Base-by-base conservation (phyloP, 2,113 vertebrate genomes). In the Xyrauchen texanus region DNA sequence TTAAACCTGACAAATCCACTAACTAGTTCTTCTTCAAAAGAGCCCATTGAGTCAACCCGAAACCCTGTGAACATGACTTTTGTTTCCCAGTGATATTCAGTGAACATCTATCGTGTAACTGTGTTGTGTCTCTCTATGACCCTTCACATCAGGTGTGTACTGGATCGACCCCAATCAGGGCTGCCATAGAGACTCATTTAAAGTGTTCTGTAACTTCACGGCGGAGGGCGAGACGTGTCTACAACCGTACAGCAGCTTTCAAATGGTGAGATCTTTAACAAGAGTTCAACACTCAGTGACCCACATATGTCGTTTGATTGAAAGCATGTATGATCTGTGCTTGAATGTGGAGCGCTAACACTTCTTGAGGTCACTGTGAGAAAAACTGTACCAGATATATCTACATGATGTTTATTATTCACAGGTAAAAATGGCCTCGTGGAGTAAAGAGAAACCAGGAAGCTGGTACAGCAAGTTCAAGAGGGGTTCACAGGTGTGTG, bases 111-210 rank as follows among this genome's bases (percentile, higher is more conserved):
- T 34, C 3, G 3, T 34, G 21, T 34, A 34, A 34, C 21, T 34
- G 21, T 34, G 21, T 34, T 34, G 21, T 34, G 11, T 57, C 12
- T 7, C 3, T 9, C 46, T 57, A 44, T 52, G 21, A 65, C 16
- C 65, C 42, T 34, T 0, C 7, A 70, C 76, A 80, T 61, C 90
- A 99, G 97, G 97, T 77, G 96, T 98, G 84, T 99, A 99, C 88
- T 99, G 96, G 96, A 97, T 99, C 7, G 98, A 99, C 81, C 97
- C 98, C 0, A 99, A 99, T 90, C 97, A 99, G 84, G 98, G 98
- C 8, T 99, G 97, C 87, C 96, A 97, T 85, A 89, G 96, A 86
- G 97, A 99, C 81, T 94, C 98, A 72, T 98, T 99, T 90, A 98
- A 98, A 87, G 97, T 96, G 61, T 98, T 95, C 90, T 99, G 98